Conservation (phyloP, 1,140 invertebrate genomes). For the Ostrea denselamellosa region DNA sequence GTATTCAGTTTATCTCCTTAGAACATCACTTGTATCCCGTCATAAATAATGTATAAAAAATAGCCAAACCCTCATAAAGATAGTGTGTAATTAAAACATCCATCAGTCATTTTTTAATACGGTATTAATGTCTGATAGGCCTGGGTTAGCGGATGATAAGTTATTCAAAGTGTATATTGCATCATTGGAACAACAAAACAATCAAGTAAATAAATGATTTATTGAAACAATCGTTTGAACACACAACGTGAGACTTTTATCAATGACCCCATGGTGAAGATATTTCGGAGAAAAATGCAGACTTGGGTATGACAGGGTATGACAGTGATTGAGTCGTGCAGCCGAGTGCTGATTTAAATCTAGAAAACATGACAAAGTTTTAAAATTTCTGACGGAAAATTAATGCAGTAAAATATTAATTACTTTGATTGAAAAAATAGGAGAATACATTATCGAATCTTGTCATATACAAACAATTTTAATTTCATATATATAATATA, state of each 20-base stretch:
- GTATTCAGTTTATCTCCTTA: background rate
- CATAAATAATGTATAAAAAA: background rate
- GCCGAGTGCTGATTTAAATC: background rate
- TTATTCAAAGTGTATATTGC: background rate
- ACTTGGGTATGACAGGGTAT: conserved; percentile 25
- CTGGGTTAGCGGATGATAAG: background rate
- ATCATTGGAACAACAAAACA: background rate
- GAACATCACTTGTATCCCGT: background rate
- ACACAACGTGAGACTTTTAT: background rate
- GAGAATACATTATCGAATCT: too few relatives aligned
- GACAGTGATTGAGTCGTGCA: background rate
- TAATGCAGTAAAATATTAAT: background rate
- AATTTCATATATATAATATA: too few relatives aligned
- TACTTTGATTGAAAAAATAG: background rate
- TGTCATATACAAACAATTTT: too few relatives aligned
- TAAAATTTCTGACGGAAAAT: background rate
- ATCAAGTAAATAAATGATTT: background rate
- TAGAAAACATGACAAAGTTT: background rate
- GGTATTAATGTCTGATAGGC: background rate
- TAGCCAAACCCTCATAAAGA: background rate
- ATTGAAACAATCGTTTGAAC: background rate
- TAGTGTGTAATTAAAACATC: background rate
- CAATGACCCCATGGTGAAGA: background rate
- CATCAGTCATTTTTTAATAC: conserved; percentile 13
- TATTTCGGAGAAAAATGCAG: background rate